Percentiles rank a stretch among this genome's conserved stretches.
phyloP scores from a whole-genome alignment of 1,140 invertebrate species.

The Frieseomelitta varia region DNA sequence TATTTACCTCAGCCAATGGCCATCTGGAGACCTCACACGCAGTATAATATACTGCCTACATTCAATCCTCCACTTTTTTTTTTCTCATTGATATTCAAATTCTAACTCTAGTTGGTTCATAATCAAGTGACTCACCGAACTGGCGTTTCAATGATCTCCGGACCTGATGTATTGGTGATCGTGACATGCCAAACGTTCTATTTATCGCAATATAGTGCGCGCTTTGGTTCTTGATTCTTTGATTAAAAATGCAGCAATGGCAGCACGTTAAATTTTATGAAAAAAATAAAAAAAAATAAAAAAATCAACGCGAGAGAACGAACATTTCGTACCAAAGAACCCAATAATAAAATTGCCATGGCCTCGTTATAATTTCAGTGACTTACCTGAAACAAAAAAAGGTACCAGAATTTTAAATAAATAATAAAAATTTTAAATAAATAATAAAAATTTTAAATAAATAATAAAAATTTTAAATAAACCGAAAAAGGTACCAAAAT shows the following conservation, averaged over 20 bases:
- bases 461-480: too few species aligned
- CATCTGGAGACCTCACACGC: conserved; percentile 16
- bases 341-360: background rate
- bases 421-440: too few species aligned
- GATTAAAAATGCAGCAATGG: too few species aligned
- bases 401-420: background rate
- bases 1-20: conserved; percentile 8
- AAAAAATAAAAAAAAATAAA: too few species aligned
- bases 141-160: background rate
- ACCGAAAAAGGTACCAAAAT: too few species aligned
- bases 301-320: background rate
- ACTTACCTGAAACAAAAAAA: background rate
- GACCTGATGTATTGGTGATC: background rate
- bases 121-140: conserved; percentile 15
- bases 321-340: background rate
- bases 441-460: too few species aligned
- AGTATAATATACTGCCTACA: background rate
- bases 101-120: background rate
- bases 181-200: background rate
- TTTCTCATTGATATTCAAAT: conserved; percentile 20
- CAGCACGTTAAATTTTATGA: too few species aligned
- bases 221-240: too few species aligned
- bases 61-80: background rate
- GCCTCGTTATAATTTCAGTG: too few species aligned
- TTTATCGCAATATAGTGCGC: background rate